Base-by-base conservation (phyloP, 2,888 invertebrate genomes). In the Piscicola geometra region DNA sequence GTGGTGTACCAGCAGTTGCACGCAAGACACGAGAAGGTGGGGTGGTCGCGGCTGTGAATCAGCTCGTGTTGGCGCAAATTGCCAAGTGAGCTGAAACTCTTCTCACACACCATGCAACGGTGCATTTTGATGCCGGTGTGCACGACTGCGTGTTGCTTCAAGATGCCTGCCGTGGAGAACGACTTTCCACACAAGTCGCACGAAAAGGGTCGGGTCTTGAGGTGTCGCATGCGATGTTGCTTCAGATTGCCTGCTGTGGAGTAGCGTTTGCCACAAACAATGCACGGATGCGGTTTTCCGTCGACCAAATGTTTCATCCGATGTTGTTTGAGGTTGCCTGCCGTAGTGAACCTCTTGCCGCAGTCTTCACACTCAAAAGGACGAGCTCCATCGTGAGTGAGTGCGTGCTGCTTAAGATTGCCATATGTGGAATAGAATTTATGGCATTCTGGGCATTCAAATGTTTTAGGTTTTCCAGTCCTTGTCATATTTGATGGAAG, bases 341-440 rank as follows among this genome's bases (percentile, higher is more conserved):
- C 69, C 15, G 69, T 70, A 5, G 75, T 77, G 68, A 75, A 77
- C 21, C 77, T 32, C 56, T 77, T 77, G 28, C 77, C 75, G 30
- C 77, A 77, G 36, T 75, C 68, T n/a, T 77, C 71, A 71, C 77
- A 77, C 50, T 75, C 77, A 64, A 75, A 77, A 21, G 77, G 77
- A 25, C 75, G 64, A n/a, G 75, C 56, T 41, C 74, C 71, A 18
- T 75, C 69, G 56, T 77, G 77, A 41, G 69, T 75, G 35, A 76
- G 75, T 18, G 69, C 56, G 47, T 78, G 78, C 21, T 74, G 75
- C 32, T 75, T 75, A 30, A 78, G 75, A 25, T 75, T 75, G 33
- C 78, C 78, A 21, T 77, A 73, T 18, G 75, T 72, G 28, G 71
- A 71, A 36, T 77, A 78, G 36, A 60, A 66, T 36, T 77, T 78